Conservation (phyloP, 2,888 invertebrate species). For the Acholoe squamosa region DNA sequence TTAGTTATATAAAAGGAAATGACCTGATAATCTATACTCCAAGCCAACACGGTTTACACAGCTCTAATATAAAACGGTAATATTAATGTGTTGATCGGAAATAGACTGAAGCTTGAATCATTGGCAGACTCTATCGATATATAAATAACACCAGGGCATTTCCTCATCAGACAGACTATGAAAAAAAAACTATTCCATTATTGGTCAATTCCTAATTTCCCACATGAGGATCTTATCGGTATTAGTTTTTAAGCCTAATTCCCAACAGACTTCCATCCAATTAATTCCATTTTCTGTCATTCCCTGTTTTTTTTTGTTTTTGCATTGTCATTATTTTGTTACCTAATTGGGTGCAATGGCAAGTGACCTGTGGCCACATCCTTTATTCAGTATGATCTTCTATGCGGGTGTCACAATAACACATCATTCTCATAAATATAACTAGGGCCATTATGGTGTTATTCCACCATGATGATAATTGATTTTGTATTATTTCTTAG, state of each 20-base stretch:
- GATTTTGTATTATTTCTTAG: too few species aligned
- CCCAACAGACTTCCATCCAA: neutral
- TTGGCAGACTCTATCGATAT: too few species aligned
- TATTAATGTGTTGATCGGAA: too few species aligned
- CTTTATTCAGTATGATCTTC: neutral
- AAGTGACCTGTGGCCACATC: neutral
- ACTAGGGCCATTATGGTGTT: neutral
- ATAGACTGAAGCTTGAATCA: too few species aligned
- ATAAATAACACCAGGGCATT: too few species aligned
- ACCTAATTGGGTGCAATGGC: neutral
- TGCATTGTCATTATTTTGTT: neutral
- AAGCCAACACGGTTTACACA: too few species aligned
- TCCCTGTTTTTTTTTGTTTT: neutral
- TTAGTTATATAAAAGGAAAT: too few species aligned
- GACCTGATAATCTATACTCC: too few species aligned
- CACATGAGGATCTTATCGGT: too few species aligned
- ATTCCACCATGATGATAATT: too few species aligned
- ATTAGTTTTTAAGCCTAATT: neutral
- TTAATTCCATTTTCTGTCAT: neutral
- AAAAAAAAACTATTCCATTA: neutral
- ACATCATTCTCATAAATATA: neutral
- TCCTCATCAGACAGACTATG: too few species aligned
- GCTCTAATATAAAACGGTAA: too few species aligned
- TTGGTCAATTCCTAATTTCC: neutral
- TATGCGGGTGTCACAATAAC: neutral